Evolutionary conservation across 2,888 invertebrate species (phyloP).

Genomic region (Caprella mutica): DNA sequence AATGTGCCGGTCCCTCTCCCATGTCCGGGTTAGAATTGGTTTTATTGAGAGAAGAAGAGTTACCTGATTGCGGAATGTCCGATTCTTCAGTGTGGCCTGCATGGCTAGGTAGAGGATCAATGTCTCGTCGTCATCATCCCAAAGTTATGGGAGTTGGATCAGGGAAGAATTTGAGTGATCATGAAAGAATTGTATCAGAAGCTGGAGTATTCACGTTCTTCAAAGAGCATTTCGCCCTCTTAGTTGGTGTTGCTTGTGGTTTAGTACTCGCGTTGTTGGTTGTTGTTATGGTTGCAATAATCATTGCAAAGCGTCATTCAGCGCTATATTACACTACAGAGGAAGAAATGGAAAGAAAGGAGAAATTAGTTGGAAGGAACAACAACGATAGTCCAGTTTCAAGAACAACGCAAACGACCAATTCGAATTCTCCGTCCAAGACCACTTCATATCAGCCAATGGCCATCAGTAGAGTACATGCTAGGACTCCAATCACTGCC

Average conservation of each 20-base stretch:
- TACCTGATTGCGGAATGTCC: slow-evolving; percentile 46
- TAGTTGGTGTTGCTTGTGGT: slow-evolving; percentile 27
- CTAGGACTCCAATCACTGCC: slow-evolving; percentile 9
- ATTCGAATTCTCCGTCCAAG: slow-evolving; percentile 1
- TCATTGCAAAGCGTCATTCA: slow-evolving; percentile 23
- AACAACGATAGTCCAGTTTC: slow-evolving; percentile 24
- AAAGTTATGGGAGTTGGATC: background rate
- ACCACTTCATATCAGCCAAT: slow-evolving; percentile 9
- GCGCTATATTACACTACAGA: slow-evolving; percentile 30
- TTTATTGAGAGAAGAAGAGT: slow-evolving; percentile 40
- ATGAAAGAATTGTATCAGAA: background rate
- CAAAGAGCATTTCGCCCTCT: slow-evolving; percentile 21
- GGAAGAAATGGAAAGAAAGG: slow-evolving; percentile 18
- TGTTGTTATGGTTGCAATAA: slow-evolving; percentile 21
- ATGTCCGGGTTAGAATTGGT: slow-evolving; percentile 45
- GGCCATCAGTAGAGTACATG: slow-evolving; percentile 13
- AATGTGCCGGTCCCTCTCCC: slow-evolving; percentile 50
- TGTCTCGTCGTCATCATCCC: slow-evolving; percentile 13
- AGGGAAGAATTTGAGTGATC: background rate
- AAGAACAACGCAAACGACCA: slow-evolving; percentile 5
- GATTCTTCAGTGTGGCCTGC: slow-evolving; percentile 39
- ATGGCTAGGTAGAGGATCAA: slow-evolving; percentile 21
- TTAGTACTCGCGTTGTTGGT: slow-evolving; percentile 24
- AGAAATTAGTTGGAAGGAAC: slow-evolving; percentile 27
- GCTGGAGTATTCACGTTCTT: slow-evolving; percentile 15